phyloP scores from a whole-genome alignment of 2,113 vertebrate species.

The Sinocyclocheilus anshuiensis region DNA sequence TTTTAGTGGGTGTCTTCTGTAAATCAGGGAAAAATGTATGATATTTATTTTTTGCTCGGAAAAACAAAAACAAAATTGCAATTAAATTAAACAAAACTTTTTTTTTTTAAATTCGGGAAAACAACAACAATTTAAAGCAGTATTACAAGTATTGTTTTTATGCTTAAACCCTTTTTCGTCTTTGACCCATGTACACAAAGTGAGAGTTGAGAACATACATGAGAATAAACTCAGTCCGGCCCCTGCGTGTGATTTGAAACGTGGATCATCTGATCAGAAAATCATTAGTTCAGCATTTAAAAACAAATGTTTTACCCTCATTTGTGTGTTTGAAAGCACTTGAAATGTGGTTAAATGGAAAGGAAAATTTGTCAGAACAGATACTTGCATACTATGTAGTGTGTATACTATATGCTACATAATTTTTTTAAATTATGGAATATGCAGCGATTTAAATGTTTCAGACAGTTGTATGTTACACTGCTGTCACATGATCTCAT shows the following conservation, averaged over 20 bases:
- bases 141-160: too few species aligned
- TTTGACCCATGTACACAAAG: not conserved
- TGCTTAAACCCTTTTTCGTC: too few species aligned
- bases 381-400: not conserved
- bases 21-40: too few species aligned
- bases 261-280: not conserved
- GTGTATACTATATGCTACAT: not conserved
- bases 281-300: not conserved
- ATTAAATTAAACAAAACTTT: too few species aligned
- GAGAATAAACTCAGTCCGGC: not conserved
- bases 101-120: too few species aligned
- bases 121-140: too few species aligned
- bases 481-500: not conserved
- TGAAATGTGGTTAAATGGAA: not conserved
- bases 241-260: not conserved
- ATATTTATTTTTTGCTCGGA: too few species aligned
- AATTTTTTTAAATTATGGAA: not conserved
- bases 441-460: not conserved
- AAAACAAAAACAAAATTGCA: too few species aligned
- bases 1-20: too few species aligned
- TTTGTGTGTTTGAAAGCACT: not conserved
- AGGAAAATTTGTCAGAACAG: not conserved
- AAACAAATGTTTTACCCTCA: not conserved
- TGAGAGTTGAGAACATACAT: not conserved
- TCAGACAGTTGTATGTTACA: not conserved